These are phyloP conservation scores for Archegozetes longisetosus DNA, from an alignment of 1,140 invertebrate species.

Conservation along the genomic window DNA sequence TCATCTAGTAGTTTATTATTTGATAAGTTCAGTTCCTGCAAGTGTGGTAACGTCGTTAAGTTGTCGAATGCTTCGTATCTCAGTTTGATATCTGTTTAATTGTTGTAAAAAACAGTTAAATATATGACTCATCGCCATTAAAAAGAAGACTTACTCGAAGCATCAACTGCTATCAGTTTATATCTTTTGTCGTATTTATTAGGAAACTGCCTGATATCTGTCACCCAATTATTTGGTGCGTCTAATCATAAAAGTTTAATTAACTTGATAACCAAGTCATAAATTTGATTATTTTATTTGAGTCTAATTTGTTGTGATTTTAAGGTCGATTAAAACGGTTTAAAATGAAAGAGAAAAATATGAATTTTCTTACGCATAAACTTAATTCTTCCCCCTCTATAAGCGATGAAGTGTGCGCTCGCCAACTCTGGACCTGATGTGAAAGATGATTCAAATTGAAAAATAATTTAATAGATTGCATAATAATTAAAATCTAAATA, in stretches of 20 bases:
- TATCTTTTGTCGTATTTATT: conserved; percentile 7
- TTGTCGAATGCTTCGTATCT: conserved; percentile 17
- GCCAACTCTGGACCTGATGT: conserved; percentile 16
- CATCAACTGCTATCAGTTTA: neutral
- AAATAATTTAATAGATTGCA: conserved; percentile 1
- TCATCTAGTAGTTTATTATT: conserved; percentile 12
- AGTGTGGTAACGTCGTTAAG: conserved; percentile 9
- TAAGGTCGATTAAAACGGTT: no score
- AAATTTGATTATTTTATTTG: no score
- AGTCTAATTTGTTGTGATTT: no score
- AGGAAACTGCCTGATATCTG: neutral
- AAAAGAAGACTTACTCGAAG: conserved; percentile 6
- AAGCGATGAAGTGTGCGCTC: conserved; percentile 9
- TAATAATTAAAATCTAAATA: neutral
- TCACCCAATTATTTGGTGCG: neutral
- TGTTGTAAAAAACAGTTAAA: neutral
- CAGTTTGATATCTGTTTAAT: neutral
- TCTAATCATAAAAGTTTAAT: neutral
- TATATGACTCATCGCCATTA: neutral
- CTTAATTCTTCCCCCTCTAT: conserved; percentile 11
- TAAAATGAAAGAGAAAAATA: no score
- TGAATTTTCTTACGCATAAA: conserved; percentile 11
- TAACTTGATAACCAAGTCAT: neutral
- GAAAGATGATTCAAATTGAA: neutral
- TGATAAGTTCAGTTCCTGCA: conserved; percentile 13